Conservation (phyloP, 2,113 vertebrate species). For the Leptobrachium leishanense region DNA sequence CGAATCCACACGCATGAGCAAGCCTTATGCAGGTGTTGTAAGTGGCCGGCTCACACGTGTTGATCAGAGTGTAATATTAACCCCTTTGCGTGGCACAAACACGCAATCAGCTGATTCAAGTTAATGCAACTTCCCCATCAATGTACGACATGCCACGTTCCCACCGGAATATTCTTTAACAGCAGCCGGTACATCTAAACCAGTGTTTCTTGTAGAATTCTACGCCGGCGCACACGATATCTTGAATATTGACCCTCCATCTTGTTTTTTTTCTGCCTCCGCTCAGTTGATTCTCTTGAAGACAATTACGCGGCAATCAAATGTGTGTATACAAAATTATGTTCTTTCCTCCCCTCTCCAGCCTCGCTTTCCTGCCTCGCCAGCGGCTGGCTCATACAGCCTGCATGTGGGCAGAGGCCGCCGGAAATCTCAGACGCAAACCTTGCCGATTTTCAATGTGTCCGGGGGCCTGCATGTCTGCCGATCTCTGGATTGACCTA, state of each 20-base stretch:
- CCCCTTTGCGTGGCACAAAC: too few species aligned
- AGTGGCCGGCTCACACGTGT: too few species aligned
- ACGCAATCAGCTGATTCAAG: too few species aligned
- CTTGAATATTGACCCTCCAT: conserved; percentile 66
- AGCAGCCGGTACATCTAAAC: background rate
- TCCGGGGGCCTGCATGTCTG: background rate
- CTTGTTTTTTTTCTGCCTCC: conserved; percentile 86
- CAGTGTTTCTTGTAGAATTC: too few species aligned
- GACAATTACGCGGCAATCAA: conserved; percentile 96
- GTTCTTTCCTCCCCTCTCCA: conserved; percentile 53
- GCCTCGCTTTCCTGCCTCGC: conserved; percentile 53
- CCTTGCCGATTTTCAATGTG: background rate
- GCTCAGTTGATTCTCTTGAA: conserved; percentile 91
- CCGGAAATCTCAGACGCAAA: conserved; percentile 74
- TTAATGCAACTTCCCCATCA: too few species aligned
- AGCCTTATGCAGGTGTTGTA: too few species aligned
- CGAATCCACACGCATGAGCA: too few species aligned
- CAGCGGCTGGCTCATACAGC: conserved; percentile 68
- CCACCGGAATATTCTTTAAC: background rate
- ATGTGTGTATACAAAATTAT: conserved; percentile 87
- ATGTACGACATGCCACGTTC: too few species aligned
- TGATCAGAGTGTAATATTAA: too few species aligned
- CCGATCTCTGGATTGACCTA: too few species aligned
- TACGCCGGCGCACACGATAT: background rate
- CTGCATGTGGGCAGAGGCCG: conserved; percentile 79